These are phyloP conservation scores for Cerceris ruficornis DNA, from an alignment of 2,888 invertebrate species.

Conservation along the genomic window DNA sequence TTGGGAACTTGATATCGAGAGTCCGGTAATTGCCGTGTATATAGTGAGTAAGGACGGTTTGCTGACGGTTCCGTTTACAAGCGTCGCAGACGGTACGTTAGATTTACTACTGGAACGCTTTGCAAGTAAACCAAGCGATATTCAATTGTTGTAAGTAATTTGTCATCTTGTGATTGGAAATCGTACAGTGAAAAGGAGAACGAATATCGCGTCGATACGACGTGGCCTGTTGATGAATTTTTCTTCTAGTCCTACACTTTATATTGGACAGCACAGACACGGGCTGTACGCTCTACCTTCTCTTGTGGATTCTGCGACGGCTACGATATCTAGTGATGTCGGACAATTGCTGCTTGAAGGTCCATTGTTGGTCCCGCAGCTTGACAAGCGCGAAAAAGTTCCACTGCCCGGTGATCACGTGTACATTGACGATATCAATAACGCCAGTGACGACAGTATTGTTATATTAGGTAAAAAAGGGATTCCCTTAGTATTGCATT, in stretches of 20 bases:
- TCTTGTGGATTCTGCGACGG: constrained; percentile 94
- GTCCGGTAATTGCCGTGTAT: constrained; percentile 96
- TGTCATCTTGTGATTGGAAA: background rate
- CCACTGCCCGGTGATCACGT: constrained; percentile 66
- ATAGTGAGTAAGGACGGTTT: constrained; percentile 89
- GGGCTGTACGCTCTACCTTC: constrained; percentile 97
- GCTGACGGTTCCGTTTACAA: constrained; percentile 93
- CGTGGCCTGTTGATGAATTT: background rate
- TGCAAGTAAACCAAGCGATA: constrained; percentile 80
- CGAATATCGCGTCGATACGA: constrained; percentile 14
- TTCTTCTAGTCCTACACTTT: constrained; percentile 90
- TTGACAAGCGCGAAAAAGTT: constrained; percentile 67
- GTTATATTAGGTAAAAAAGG: constrained; percentile 70
- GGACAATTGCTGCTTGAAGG: constrained; percentile 89
- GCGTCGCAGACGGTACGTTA: constrained; percentile 93
- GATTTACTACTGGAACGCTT: constrained; percentile 83
- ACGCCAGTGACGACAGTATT: constrained; percentile 67
- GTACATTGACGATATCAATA: constrained; percentile 60
- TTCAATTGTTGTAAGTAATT: constrained; percentile 83
- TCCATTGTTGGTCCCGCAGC: constrained; percentile 82
- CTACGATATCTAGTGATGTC: constrained; percentile 89
- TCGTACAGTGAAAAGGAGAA: background rate
- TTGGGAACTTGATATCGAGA: constrained; percentile 94
- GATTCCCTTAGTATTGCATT: background rate
- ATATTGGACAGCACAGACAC: constrained; percentile 93